phyloP scores from a whole-genome alignment of 2,113 vertebrate genomes.

The Sphaerodactylus townsendi region DNA sequence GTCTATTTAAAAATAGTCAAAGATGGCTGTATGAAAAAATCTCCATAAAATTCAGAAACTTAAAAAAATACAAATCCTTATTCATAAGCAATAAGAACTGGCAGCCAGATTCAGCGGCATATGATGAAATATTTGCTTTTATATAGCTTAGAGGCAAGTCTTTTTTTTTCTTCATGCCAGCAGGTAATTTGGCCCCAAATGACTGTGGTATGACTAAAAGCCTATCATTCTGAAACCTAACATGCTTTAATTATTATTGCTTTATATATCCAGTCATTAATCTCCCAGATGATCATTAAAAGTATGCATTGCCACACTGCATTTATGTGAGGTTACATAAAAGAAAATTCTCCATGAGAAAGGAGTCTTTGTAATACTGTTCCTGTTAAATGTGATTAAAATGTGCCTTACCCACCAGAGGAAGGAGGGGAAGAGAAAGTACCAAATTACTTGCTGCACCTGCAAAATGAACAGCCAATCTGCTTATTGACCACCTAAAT shows the following conservation, averaged over 20 bases:
- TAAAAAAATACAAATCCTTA: constrained; percentile 16
- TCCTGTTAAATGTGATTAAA: constrained; percentile 49
- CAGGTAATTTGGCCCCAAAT: constrained; percentile 3
- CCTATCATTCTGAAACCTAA: constrained; percentile 13
- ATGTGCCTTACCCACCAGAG: constrained; percentile 40
- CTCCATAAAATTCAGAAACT: constrained; percentile 11
- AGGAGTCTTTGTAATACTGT: constrained; percentile 35
- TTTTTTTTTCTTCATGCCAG: background rate
- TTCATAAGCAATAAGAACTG: constrained; percentile 14
- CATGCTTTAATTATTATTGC: constrained; percentile 21
- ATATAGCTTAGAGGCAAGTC: background rate
- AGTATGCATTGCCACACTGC: constrained; percentile 1
- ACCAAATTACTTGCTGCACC: constrained; percentile 35
- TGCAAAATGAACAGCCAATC: constrained; percentile 43
- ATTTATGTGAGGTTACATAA: constrained; percentile 39
- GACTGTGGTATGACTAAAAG: constrained; percentile 11
- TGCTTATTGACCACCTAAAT: constrained; percentile 50
- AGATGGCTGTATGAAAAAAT: background rate
- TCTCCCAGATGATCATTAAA: constrained; percentile 36
- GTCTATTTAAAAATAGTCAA: constrained; percentile 9
- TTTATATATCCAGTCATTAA: constrained; percentile 25
- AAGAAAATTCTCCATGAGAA: constrained; percentile 45
- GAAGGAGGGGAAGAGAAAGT: constrained; percentile 25
- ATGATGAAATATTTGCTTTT: constrained; percentile 1
- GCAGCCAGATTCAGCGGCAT: background rate